A percentile compares a stretch with the other conserved stretches of the same genome.
phyloP scores from a whole-genome alignment of 2,888 invertebrate species.

The Amaurobius ferox region DNA sequence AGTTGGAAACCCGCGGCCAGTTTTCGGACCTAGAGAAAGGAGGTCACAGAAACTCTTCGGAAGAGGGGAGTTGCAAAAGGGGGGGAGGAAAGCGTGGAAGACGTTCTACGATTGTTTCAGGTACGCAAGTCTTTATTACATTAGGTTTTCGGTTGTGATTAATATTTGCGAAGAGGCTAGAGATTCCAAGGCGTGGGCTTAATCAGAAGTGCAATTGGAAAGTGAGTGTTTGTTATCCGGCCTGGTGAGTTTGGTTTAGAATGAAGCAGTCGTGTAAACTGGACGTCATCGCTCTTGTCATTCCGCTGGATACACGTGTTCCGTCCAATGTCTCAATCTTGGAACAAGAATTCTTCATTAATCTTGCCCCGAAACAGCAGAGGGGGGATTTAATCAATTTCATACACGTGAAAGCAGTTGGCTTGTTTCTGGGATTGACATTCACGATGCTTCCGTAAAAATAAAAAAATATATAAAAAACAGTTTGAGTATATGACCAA shows the following conservation, averaged over 20 bases:
- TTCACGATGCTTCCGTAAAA: too few species aligned
- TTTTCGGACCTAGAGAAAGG: slow-evolving; percentile 55
- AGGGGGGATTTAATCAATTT: too few species aligned
- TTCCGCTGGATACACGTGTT: neutral
- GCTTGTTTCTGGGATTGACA: too few species aligned
- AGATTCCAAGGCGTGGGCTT: slow-evolving; percentile 11
- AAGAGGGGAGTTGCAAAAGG: neutral
- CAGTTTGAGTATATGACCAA: too few species aligned
- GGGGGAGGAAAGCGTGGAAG: slow-evolving; percentile 5
- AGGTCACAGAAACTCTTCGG: slow-evolving; percentile 46
- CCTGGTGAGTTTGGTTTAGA: neutral
- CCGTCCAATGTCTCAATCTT: neutral
- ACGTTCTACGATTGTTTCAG: slow-evolving; percentile 51
- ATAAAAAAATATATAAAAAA: too few species aligned
- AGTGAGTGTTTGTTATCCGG: neutral
- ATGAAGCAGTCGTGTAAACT: neutral
- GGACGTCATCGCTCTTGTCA: slow-evolving; percentile 16
- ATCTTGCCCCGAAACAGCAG: too few species aligned
- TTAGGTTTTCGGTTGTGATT: slow-evolving; percentile 24
- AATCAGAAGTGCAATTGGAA: slow-evolving; percentile 9
- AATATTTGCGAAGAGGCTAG: slow-evolving; percentile 2
- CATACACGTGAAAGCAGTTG: too few species aligned
- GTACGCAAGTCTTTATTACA: slow-evolving; percentile 31
- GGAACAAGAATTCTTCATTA: neutral
- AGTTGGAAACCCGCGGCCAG: slow-evolving; percentile 53